These are phyloP conservation scores for Spea multiplicata DNA, from an alignment of 2,113 vertebrate genomes.

Conservation along the genomic window DNA sequence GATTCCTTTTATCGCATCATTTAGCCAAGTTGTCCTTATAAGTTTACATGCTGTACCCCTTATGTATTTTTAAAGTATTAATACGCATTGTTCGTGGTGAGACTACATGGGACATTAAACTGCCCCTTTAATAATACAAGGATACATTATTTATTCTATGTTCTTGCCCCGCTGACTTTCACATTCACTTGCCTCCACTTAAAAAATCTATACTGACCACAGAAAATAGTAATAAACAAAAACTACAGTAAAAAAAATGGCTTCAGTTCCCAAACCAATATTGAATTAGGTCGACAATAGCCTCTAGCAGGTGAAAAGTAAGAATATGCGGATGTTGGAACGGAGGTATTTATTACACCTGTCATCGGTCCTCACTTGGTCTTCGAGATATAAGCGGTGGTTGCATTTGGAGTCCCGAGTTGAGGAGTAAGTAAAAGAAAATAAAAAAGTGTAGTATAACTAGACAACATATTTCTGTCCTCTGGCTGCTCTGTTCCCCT, in stretches of 20 bases:
- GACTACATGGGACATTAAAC: too few species aligned
- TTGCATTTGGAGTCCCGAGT: constrained; percentile 1
- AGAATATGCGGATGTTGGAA: neutral
- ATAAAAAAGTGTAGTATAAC: neutral
- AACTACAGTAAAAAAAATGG: neutral
- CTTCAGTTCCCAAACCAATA: constrained; percentile 7
- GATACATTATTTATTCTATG: too few species aligned
- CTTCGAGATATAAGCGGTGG: neutral
- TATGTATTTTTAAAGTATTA: too few species aligned
- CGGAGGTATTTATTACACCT: constrained; percentile 4
- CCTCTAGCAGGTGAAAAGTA: constrained; percentile 13
- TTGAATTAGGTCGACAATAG: neutral
- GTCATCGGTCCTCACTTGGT: neutral
- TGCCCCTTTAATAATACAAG: too few species aligned
- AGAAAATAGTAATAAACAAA: neutral
- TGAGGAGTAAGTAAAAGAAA: constrained; percentile 2
- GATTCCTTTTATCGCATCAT: too few species aligned
- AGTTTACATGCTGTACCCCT: too few species aligned
- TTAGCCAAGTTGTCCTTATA: too few species aligned
- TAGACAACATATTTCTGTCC: constrained; percentile 41
- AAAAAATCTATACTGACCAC: neutral
- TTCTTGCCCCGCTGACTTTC: too few species aligned
- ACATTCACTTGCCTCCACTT: too few species aligned
- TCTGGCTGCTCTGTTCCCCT: constrained; percentile 54
- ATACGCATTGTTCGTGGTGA: too few species aligned